Percentiles rank a stretch among this genome's conserved stretches.
Evolutionary conservation across 2,113 vertebrate species (phyloP).

Genomic region (Dasypus novemcinctus): DNA sequence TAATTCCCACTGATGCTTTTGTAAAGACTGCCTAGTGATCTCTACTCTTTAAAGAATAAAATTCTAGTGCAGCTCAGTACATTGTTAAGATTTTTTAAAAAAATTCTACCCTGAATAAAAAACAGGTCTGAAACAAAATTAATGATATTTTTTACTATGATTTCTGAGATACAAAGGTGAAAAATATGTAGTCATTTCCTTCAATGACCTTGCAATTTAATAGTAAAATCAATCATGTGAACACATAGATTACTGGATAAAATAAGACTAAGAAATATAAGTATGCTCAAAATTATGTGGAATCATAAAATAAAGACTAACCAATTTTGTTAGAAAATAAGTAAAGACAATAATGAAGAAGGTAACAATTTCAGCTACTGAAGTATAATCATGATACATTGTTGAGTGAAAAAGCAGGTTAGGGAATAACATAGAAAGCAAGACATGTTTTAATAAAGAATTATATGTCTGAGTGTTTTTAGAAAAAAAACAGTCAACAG

Average conservation of each 20-base stretch:
- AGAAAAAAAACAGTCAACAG: background rate
- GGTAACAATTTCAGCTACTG: background rate
- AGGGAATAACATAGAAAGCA: background rate
- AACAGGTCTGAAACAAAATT: background rate
- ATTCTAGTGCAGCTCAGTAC: background rate
- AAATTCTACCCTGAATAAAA: background rate
- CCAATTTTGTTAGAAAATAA: background rate
- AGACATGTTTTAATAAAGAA: background rate
- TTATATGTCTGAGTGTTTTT: background rate
- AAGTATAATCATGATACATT: background rate
- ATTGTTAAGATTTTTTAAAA: background rate
- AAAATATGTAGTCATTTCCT: background rate
- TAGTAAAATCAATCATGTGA: background rate
- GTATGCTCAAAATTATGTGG: background rate
- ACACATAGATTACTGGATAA: background rate
- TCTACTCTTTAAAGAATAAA: background rate
- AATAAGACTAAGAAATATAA: constrained; percentile 20
- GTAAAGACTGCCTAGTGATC: background rate
- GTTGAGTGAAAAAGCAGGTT: background rate
- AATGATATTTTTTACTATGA: background rate
- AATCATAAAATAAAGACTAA: background rate
- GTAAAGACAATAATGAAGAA: background rate
- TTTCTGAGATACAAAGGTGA: background rate
- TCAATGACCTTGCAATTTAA: background rate
- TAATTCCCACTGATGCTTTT: background rate